Percentiles rank a stretch among this genome's conserved stretches.
phyloP scores from a whole-genome alignment of 2,113 vertebrate genomes.

The Brevimyrus niger region DNA sequence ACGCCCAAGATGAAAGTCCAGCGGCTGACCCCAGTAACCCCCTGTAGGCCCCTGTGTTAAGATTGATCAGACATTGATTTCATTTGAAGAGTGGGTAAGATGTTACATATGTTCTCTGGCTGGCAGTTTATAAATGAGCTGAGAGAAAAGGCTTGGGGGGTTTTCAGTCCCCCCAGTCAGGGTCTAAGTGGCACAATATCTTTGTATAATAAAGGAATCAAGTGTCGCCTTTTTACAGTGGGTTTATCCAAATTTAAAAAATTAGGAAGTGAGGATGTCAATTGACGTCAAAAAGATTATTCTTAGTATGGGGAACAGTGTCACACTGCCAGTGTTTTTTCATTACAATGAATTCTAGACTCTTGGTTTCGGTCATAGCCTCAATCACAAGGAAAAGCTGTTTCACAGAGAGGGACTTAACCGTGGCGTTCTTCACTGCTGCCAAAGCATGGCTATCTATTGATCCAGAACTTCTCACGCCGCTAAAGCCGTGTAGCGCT shows the following conservation, averaged over 20 bases:
- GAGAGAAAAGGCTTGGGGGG: neutral
- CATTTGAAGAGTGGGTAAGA: slow-evolving; percentile 17
- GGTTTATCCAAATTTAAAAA: neutral
- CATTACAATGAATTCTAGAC: neutral
- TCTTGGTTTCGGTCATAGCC: neutral
- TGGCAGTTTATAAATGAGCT: neutral
- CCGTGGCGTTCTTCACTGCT: neutral
- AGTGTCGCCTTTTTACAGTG: neutral
- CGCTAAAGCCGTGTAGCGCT: neutral
- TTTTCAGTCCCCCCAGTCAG: neutral
- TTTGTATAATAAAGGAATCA: neutral
- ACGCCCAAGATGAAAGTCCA: slow-evolving; percentile 4
- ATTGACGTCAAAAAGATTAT: neutral
- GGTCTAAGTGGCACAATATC: neutral
- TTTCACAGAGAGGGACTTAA: neutral
- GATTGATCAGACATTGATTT: slow-evolving; percentile 23
- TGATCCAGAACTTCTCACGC: neutral
- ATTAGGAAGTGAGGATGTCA: neutral
- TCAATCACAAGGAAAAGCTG: neutral
- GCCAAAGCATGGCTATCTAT: neutral
- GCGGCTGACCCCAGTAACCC: neutral
- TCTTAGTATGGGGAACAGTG: neutral
- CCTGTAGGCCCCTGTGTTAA: slow-evolving; percentile 1
- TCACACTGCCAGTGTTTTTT: neutral
- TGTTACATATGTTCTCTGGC: slow-evolving; percentile 12